These are phyloP conservation scores for Danio kyathit DNA, from an alignment of 2,797 vertebrate species.

Conservation along the genomic window DNA sequence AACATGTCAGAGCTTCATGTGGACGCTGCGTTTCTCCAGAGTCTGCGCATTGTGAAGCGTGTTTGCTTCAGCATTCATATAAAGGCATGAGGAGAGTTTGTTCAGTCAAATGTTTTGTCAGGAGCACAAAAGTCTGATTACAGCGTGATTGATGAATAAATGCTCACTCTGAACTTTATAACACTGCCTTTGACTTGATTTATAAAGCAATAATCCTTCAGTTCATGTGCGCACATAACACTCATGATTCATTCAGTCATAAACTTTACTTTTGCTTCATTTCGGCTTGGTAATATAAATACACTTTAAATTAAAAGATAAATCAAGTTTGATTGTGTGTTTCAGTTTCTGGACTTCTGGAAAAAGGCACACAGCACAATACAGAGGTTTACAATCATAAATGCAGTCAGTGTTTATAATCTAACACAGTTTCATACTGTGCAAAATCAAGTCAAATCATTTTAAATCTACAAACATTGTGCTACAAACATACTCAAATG, in stretches of 20 bases:
- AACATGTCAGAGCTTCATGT: slow-evolving; percentile 16
- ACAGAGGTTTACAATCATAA: neutral
- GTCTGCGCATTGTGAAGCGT: neutral
- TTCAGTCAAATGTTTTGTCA: neutral
- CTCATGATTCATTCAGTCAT: neutral
- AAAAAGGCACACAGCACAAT: slow-evolving; percentile 21
- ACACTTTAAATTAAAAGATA: neutral
- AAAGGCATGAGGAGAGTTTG: neutral
- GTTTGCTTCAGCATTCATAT: neutral
- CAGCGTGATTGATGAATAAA: neutral
- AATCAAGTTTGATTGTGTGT: neutral
- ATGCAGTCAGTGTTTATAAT: neutral
- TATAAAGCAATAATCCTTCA: neutral
- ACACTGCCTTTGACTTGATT: neutral
- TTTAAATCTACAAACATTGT: neutral
- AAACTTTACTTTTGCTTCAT: neutral
- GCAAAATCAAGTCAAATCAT: neutral
- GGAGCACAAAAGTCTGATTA: neutral
- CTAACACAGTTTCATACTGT: slow-evolving; percentile 6
- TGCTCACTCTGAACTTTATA: neutral
- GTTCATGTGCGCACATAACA: neutral
- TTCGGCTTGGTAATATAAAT: neutral
- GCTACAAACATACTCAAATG: slow-evolving; percentile 10
- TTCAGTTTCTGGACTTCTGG: slow-evolving; percentile 1
- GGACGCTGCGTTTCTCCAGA: slow-evolving; percentile 2